Conservation (phyloP, 2,797 vertebrate species). For the Propithecus perrieri region DNA sequence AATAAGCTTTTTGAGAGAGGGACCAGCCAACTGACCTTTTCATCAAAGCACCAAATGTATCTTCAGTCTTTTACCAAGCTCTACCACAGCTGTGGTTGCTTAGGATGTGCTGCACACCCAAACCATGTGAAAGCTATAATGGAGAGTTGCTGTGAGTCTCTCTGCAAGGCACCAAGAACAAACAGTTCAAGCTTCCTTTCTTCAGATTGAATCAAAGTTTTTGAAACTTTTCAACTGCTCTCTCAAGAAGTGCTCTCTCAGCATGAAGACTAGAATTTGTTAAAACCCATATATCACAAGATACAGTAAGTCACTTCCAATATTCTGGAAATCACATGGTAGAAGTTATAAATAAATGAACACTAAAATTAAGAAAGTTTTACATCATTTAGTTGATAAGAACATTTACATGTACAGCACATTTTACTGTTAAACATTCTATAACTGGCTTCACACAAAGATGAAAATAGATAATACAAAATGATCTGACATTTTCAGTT, state of each 20-base stretch:
- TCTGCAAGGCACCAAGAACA: constrained; percentile 79
- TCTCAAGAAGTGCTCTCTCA: constrained; percentile 71
- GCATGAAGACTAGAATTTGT: constrained; percentile 69
- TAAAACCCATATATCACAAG: constrained; percentile 70
- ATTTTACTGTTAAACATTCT: constrained; percentile 69
- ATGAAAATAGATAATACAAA: constrained; percentile 78
- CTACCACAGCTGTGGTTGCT: constrained; percentile 37
- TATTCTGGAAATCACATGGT: constrained; percentile 68
- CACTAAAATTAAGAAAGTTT: constrained; percentile 78
- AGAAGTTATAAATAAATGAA: constrained; percentile 78
- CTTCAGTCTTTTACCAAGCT: constrained; percentile 59
- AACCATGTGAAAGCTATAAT: constrained; percentile 28
- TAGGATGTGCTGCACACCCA: constrained; percentile 44
- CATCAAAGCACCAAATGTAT: constrained; percentile 72
- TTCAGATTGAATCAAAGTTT: constrained; percentile 58
- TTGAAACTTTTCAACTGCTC: constrained; percentile 63
- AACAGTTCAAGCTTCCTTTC: constrained; percentile 73
- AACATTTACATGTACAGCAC: constrained; percentile 76
- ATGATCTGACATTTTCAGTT: constrained; percentile 77
- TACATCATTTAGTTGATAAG: constrained; percentile 72
- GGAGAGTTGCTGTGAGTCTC: constrained; percentile 69
- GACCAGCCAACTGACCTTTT: constrained; percentile 70
- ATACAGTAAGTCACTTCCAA: constrained; percentile 70
- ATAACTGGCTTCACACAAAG: constrained; percentile 73
- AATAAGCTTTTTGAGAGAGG: constrained; percentile 73